Evolutionary conservation across 2,888 invertebrate species (phyloP), one percentile per base, ranked within the genome.

Genomic region (Altica lythri): DNA sequence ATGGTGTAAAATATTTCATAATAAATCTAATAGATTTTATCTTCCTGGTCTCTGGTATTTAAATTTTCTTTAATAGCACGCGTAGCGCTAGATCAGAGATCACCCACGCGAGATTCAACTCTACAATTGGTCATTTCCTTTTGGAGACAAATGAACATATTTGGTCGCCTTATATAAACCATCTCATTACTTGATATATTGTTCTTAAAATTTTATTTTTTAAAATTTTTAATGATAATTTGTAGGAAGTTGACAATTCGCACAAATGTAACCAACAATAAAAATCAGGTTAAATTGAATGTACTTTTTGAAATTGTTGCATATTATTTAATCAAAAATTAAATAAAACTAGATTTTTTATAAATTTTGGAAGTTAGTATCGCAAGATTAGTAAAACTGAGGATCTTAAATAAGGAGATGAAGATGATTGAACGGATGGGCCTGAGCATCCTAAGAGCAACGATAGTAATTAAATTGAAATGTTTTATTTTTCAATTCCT

Each of bases 81-180:
- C 59, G 60, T 32, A 22, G 12, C 35, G 34, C 42, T 27, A 56
- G 57, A 50, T 60, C 59, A 51, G 35, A 56, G 57, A 50, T 60
- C 59, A 51, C 64, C 62, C 60, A 62, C 64, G 55, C 56, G 47
- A 30, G 53, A 22, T 57, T 52, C 40, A 55, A 37, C 37, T 42
- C 54, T 48, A 55, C 59, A 63, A 65, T 65, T 65, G 65, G 63
- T 61, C 62, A 65, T 58, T 65, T 65, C 65, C 65, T 65, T 57
- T 62, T 57, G 47, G 47, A 59, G 59, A 60, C 55, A 44, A 43
- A 55, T 48, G 29, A 18, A 38, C 59, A 62, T 53, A 45, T 27
- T 44, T 51, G 53, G 48, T 59, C 56, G 55, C 50, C 53, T 55
- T 49, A 55, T 60, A 53, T 12, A 18, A 48, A 42, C 53, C 58